phyloP scores from a whole-genome alignment of 2,797 vertebrate genomes.

The Lateolabrax maculatus region DNA sequence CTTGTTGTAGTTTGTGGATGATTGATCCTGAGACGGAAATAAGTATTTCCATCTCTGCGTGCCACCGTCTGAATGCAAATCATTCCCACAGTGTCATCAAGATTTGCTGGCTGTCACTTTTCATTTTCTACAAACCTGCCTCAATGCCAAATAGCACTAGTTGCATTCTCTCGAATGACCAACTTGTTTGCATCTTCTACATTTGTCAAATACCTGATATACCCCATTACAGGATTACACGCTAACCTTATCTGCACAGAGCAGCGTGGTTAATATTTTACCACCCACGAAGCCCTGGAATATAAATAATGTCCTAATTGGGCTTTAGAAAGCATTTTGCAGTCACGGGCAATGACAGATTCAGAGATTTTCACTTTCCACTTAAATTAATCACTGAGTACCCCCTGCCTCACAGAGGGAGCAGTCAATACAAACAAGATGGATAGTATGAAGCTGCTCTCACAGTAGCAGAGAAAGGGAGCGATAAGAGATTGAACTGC shows the following conservation, averaged over 20 bases:
- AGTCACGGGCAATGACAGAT: slow-evolving; percentile 21
- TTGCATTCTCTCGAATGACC: neutral
- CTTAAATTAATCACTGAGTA: slow-evolving; percentile 42
- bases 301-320: slow-evolving; percentile 23
- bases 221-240: neutral
- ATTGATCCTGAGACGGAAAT: slow-evolving; percentile 19
- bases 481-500: slow-evolving; percentile 59
- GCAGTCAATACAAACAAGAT: slow-evolving; percentile 56
- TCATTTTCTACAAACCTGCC: neutral
- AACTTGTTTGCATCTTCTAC: slow-evolving; percentile 15
- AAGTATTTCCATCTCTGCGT: neutral
- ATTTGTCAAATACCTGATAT: neutral
- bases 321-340: slow-evolving; percentile 29
- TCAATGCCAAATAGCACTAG: slow-evolving; percentile 6
- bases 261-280: neutral
- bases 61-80: slow-evolving; percentile 20
- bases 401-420: slow-evolving; percentile 27
- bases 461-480: slow-evolving; percentile 27
- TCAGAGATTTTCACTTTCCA: slow-evolving; percentile 47
- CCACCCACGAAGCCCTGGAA: slow-evolving; percentile 6
- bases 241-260: neutral
- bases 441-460: slow-evolving; percentile 44
- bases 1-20: slow-evolving; percentile 4
- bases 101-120: slow-evolving; percentile 24
- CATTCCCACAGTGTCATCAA: slow-evolving; percentile 1